Base-by-base conservation (phyloP, 1,140 invertebrate species). In the Drosophila athabasca region DNA sequence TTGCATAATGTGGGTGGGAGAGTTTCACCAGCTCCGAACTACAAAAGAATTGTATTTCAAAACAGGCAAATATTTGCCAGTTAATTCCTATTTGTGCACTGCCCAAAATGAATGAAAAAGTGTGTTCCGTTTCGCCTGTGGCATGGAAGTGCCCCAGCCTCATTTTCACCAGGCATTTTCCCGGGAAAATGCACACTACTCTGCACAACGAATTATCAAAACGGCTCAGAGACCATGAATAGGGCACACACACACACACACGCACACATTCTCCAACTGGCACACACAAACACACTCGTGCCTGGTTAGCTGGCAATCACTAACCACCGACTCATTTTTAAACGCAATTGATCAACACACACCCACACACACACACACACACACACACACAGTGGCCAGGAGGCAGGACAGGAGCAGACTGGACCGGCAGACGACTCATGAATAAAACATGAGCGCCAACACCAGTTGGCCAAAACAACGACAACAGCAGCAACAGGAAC, bases 391-490 rank as follows among this genome's bases (percentile, higher is more conserved):
- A 35, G 49, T 41, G 11, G 35, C 62, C 41, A 13, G 19, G 26
- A n/a, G 22, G 24, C 44, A 17, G 43, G 57, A 19, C 13, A 62
- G 66, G 2, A 43, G 41, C 19, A 9, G 17, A 17, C 24, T 31
- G 48, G 17, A n/a, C 48, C 15, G 15, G 29, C 46, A 45, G 45
- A 68, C 64, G 71, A 55, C 67, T 79, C 62, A 79, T 79, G 76
- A 79, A 79, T 79, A 79, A 76, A 71, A 58, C 73, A 79, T 79
- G 76, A 79, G 62, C 76, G 62, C 57, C 62, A 79, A 67, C 73
- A 62, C 61, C 73, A 79, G 73, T 76, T 76, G 76, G 62, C 72
- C 70, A 78, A 78, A 71, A 76, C 72, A 77, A 74, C 59, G 73
- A 51, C 68, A 67, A 51, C 57, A 61, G 35, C 50, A 62, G 19